Conservation (phyloP, 2,797 vertebrate genomes). For the Chelonia mydas region DNA sequence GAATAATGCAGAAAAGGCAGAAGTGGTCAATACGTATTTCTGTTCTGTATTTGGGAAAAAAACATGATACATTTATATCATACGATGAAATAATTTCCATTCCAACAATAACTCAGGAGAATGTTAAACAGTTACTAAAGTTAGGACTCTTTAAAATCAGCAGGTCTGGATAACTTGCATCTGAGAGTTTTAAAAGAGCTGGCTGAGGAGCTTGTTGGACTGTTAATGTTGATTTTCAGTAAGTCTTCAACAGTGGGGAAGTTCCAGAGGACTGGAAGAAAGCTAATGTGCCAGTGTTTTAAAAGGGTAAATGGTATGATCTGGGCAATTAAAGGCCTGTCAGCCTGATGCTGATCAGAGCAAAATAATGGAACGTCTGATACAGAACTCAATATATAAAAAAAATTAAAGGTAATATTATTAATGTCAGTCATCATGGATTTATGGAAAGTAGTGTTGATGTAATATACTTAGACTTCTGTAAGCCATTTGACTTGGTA, state of each 20-base stretch:
- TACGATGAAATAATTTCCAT: not conserved
- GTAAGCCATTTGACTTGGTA: not conserved
- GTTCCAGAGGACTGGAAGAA: not conserved
- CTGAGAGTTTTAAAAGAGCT: not conserved
- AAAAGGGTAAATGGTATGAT: not conserved
- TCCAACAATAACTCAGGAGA: too few species aligned
- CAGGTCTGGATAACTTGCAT: not conserved
- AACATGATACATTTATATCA: not conserved
- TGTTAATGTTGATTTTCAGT: not conserved
- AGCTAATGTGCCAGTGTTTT: not conserved
- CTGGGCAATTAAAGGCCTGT: not conserved
- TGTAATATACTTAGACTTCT: not conserved
- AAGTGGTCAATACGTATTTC: not conserved
- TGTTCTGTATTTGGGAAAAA: not conserved
- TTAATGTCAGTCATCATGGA: fast-evolving
- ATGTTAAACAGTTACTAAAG: not conserved
- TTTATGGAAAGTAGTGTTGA: not conserved
- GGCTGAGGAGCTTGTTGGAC: not conserved
- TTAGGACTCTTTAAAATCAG: not conserved
- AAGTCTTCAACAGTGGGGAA: not conserved
- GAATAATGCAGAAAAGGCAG: not conserved
- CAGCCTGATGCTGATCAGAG: fast-evolving
- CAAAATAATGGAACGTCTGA: fast-evolving
- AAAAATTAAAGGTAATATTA: fast-evolving
- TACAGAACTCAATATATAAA: fast-evolving